Evolutionary conservation across 2,113 vertebrate genomes (phyloP), one percentile per base, ranked within the genome.

Genomic region (Lagopus muta): DNA sequence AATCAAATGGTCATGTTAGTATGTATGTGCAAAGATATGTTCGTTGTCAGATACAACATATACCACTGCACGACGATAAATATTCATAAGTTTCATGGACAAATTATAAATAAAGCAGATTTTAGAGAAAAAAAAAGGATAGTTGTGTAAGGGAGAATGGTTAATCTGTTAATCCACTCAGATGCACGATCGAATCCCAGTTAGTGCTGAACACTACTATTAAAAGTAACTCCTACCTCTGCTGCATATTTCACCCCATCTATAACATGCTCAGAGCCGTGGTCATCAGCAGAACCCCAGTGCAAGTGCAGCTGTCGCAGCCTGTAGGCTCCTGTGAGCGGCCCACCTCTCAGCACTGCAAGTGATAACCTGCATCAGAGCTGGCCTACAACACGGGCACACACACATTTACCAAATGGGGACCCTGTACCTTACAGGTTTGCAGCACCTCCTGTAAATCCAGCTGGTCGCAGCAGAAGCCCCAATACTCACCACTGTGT

Each of bases 231-330:
- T 73, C 95, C 76, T 97, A 99, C 99, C 98, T 99, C 99, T 13
- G 98, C 98, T 4, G 99, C 98, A 10, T 98, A 98, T 89, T 97
- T 98, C 92, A 97, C 98, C 43, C 98, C 98, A 36, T 98, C 97
- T 89, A 99, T 97, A 2, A 98, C 97, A 76, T 99, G 99, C 88
- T 99, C 99, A 3, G 99, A 99, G 90, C 99, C 99, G 1, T 97
- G 98, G 43, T 98, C 96, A 45, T 99, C 98, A 0, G 97, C 95
- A 3, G 97, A 97, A 22, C 99, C 99, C 99, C 99, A 99, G 93
- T 99, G 99, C 93, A 99, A 98, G 94, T 99, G 99, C 69, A 99
- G 98, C 96, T 99, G 99, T 52, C 99, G 99, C 80, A 99, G 98
- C 77, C 99, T 98, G 98, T 99, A 99, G 45, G 79, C 93, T 17